These are phyloP conservation scores for Apotomis betuletana DNA, from an alignment of 2,888 invertebrate species.

Conservation along the genomic window DNA sequence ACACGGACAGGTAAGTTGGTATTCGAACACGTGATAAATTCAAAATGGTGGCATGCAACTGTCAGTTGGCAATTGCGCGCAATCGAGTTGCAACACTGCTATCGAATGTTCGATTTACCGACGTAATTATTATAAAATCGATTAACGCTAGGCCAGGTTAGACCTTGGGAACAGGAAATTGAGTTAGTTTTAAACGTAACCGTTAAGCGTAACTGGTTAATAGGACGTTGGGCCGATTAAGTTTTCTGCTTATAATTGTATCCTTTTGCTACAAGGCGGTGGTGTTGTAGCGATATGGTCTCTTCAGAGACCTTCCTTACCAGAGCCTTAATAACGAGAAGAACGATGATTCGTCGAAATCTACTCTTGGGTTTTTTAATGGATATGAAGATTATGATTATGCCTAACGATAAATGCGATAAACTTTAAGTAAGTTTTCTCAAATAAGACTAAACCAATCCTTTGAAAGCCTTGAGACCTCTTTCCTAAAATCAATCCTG, in stretches of 20 bases:
- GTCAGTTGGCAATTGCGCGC: constrained; percentile 42
- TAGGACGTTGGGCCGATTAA: constrained; percentile 17
- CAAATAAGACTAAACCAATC: too few relatives aligned
- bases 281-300: constrained; percentile 2
- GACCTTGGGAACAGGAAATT: constrained; percentile 41
- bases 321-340: too few relatives aligned
- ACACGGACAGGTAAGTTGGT: constrained; percentile 1
- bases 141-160: constrained; percentile 32
- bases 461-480: too few relatives aligned
- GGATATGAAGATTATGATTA: too few relatives aligned
- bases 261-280: background rate
- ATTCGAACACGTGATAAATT: constrained; percentile 42
- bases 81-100: constrained; percentile 46
- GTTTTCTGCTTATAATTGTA: constrained; percentile 11
- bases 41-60: constrained; percentile 40
- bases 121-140: constrained; percentile 39
- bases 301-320: too few relatives aligned
- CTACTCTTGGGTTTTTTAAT: too few relatives aligned
- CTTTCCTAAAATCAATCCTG: too few relatives aligned
- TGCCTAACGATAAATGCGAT: too few relatives aligned
- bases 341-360: too few relatives aligned
- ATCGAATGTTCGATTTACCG: constrained; percentile 43
- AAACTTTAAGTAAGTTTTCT: too few relatives aligned
- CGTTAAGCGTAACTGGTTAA: constrained; percentile 34
- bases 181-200: constrained; percentile 32